phyloP scores from a whole-genome alignment of 1,140 invertebrate species.

The Bombus waltoni region DNA sequence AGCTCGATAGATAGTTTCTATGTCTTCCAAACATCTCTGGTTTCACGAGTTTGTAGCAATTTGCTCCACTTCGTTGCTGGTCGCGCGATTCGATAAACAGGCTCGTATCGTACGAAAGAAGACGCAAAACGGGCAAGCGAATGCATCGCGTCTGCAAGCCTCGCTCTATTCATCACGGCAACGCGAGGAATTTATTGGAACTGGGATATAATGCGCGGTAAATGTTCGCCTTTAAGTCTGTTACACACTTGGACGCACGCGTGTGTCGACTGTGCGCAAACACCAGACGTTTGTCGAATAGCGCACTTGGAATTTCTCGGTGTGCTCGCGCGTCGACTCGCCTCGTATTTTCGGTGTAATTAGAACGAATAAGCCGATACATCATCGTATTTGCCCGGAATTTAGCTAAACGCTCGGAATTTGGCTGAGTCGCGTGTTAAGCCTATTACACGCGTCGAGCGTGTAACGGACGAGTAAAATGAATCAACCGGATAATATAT shows the following conservation, averaged over 20 bases:
- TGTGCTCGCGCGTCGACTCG: background rate
- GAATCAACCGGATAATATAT: background rate
- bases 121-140: background rate
- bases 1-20: slow-evolving; percentile 10
- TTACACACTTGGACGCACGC: background rate
- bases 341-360: slow-evolving; percentile 21
- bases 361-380: slow-evolving; percentile 13
- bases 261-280: background rate
- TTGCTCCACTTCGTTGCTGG: background rate
- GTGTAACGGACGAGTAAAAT: background rate
- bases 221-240: background rate
- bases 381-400: slow-evolving; percentile 23
- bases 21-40: too few relatives aligned
- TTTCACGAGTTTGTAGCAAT: background rate
- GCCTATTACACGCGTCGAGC: background rate
- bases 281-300: background rate
- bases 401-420: slow-evolving; percentile 4
- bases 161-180: background rate
- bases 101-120: slow-evolving; percentile 12
- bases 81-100: background rate
- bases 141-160: background rate
- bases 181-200: slow-evolving; percentile 14
- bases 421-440: background rate
- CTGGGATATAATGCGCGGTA: background rate
- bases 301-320: background rate